phyloP scores from a whole-genome alignment of 2,113 vertebrate species.

The Daboia siamensis region DNA sequence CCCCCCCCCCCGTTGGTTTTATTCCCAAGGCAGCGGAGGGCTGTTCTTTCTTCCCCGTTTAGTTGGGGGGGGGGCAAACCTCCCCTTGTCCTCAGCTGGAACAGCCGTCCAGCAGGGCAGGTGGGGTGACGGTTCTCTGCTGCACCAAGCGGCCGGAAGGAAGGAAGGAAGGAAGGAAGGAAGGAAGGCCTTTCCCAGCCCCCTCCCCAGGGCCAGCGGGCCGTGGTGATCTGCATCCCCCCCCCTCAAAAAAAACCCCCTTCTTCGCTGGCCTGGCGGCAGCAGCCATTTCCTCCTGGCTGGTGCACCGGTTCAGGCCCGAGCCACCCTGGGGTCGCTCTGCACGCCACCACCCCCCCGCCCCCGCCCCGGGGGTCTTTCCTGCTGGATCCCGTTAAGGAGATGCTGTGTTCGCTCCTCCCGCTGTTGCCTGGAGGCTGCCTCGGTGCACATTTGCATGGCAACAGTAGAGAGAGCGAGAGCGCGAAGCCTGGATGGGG shows the following conservation, averaged over 20 bases:
- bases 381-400: background rate
- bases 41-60: background rate
- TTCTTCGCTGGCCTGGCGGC: too few species aligned
- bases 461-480: background rate
- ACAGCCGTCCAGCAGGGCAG: background rate
- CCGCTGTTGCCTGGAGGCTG: background rate
- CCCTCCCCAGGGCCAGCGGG: background rate
- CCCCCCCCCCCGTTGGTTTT: too few species aligned
- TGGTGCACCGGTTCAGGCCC: background rate
- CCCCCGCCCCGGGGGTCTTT: background rate
- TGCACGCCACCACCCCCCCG: background rate
- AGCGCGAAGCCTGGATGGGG: background rate
- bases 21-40: background rate
- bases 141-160: background rate
- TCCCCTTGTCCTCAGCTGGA: conserved; percentile 56
- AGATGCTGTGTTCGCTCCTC: background rate
- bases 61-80: background rate
- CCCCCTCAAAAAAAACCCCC: too few species aligned
- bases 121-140: background rate
- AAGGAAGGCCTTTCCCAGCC: background rate
- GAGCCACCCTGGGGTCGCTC: background rate
- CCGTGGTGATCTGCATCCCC: background rate
- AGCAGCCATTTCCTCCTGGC: background rate
- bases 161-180: too few species aligned
- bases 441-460: background rate